phyloP scores from a whole-genome alignment of 1,140 invertebrate genomes.

The Saccostrea echinata region DNA sequence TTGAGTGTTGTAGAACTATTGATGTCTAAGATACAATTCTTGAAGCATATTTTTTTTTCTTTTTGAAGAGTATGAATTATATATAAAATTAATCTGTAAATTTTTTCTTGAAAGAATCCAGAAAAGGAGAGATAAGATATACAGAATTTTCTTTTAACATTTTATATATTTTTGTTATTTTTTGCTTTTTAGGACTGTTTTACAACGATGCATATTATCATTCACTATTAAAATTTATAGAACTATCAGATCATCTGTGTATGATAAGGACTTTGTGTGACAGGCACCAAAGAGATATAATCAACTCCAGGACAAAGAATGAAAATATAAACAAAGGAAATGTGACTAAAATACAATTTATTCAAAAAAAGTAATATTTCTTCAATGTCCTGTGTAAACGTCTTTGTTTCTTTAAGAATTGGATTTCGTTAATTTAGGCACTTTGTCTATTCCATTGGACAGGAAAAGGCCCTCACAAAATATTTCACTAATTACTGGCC shows the following conservation, averaged over 20 bases:
- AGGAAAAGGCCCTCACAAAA: not conserved
- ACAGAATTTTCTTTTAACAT: conserved; percentile 3
- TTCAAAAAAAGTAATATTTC: not conserved
- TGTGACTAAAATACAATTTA: not conserved
- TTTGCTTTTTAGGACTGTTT: conserved; percentile 14
- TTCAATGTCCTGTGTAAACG: not conserved
- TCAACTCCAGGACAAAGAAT: no score
- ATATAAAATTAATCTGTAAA: not conserved
- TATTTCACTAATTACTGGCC: not conserved
- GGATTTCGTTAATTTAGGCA: not conserved
- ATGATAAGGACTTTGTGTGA: not conserved
- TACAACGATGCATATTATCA: not conserved
- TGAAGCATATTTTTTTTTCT: not conserved
- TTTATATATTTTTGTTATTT: conserved; percentile 31
- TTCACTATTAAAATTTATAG: conserved; percentile 5
- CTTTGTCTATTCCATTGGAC: not conserved
- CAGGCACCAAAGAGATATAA: no score
- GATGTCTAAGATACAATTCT: not conserved
- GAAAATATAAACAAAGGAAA: not conserved
- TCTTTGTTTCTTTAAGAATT: not conserved
- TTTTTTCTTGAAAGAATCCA: not conserved
- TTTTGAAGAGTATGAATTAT: not conserved
- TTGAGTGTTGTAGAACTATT: not conserved
- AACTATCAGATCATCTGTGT: not conserved
- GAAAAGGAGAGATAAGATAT: not conserved